phyloP scores from a whole-genome alignment of 2,888 invertebrate species.

The Smittia sp. region DNA sequence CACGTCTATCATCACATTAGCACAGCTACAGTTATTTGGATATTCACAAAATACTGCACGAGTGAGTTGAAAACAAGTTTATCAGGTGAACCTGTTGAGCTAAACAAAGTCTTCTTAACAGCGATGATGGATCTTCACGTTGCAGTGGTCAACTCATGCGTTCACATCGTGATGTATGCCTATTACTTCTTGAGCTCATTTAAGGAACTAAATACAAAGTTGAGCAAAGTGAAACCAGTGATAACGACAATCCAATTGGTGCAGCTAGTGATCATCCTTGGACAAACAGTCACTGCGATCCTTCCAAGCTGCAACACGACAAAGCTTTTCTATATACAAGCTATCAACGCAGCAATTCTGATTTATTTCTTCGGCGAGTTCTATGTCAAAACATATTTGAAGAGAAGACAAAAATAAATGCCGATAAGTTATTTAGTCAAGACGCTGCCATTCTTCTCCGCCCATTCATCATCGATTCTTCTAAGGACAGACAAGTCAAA shows the following conservation, averaged over 20 bases:
- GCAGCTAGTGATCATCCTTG: background rate
- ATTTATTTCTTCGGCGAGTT: too few relatives aligned
- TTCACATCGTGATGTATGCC: slow-evolving; percentile 80
- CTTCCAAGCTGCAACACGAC: background rate
- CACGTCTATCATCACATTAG: slow-evolving; percentile 32
- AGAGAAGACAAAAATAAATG: too few relatives aligned
- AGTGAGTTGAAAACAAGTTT: too few relatives aligned
- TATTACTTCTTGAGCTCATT: slow-evolving; percentile 74
- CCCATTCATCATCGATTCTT: too few relatives aligned
- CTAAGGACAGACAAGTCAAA: too few relatives aligned
- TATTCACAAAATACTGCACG: slow-evolving; percentile 14
- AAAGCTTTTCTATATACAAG: background rate
- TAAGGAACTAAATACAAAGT: slow-evolving; percentile 53
- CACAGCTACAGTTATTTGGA: background rate
- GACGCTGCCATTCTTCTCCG: too few relatives aligned
- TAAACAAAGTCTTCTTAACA: too few relatives aligned
- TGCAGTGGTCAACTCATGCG: slow-evolving; percentile 66
- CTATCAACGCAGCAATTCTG: background rate
- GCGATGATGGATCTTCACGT: background rate
- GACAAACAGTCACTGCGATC: background rate
- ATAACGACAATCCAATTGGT: slow-evolving; percentile 26
- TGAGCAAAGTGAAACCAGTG: slow-evolving; percentile 61
- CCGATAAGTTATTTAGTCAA: too few relatives aligned
- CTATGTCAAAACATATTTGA: too few relatives aligned
- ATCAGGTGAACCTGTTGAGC: too few relatives aligned